Evolutionary conservation across 2,888 invertebrate genomes (phyloP), one percentile per base, ranked within the genome.

Genomic region (Tupiocoris notatus): DNA sequence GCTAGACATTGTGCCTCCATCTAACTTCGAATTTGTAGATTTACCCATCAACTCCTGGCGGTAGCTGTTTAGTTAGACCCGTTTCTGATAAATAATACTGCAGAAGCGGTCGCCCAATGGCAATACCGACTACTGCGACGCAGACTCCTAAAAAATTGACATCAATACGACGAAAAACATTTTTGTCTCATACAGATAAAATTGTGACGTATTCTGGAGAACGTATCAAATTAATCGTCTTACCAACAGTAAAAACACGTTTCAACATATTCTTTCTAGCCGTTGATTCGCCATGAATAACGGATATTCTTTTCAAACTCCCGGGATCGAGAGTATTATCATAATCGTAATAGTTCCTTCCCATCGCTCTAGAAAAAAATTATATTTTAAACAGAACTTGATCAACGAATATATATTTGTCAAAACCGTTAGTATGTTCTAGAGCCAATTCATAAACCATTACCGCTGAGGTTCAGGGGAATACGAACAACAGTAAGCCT

Each of bases 311-410:
- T n/a, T 70, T 17, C 58, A 22, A 9, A n/a, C 23, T 59, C 6
- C n/a, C 24, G 17, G 58, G 17, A 18, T 70, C 70, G 1, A 70
- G 58, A 18, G 70, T 70, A 23, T 23, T 59, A 16, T 70, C 70
- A 17, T 70, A 70, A 23, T 70, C 59, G 23, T 70, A 70, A 18
- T 59, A 70, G 9, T 58, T 58, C 1, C 22, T 57, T 59, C 70
- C 70, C 25, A 70, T 70, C 2, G 58, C 59, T 58, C 70, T 70
- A 12, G 23, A 59, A 59, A 70, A n/a, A n/a, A n/a, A n/a, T n/a
- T n/a, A n/a, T n/a, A n/a, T n/a, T n/a, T n/a, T n/a, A n/a, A n/a
- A n/a, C n/a, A n/a, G n/a, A n/a, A n/a, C n/a, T n/a, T n/a, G n/a
- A n/a, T n/a, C n/a, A n/a, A n/a, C n/a, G n/a, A n/a, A n/a, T n/a